Percentiles rank a stretch among this genome's conserved stretches.
These are phyloP conservation scores for Miniopterus natalensis DNA, from an alignment of 2,113 vertebrate genomes.

Conservation along the genomic window DNA sequence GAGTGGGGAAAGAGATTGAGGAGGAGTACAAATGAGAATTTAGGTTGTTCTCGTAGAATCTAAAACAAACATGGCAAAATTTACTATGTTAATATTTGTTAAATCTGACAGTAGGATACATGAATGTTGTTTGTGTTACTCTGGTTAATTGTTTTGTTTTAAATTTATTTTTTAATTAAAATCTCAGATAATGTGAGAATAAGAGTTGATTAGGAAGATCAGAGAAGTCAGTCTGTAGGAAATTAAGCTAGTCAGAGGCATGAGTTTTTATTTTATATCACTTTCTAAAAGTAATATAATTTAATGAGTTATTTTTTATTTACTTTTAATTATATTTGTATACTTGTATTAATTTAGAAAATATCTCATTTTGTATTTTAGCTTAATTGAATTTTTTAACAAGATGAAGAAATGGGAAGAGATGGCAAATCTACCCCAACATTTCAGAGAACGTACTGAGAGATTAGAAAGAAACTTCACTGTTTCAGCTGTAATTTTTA, in stretches of 20 bases:
- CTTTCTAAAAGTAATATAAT: slow-evolving; percentile 29
- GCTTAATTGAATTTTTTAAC: slow-evolving; percentile 97
- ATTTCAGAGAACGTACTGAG: slow-evolving; percentile 94
- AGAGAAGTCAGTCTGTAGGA: neutral
- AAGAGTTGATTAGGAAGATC: neutral
- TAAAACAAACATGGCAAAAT: neutral
- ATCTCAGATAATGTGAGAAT: neutral
- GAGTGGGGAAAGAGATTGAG: neutral
- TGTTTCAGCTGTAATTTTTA: slow-evolving; percentile 96
- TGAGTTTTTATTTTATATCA: neutral
- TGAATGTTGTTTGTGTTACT: neutral
- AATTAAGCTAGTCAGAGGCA: neutral
- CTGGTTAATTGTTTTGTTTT: slow-evolving; percentile 33
- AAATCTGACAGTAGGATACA: neutral
- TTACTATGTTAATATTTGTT: neutral
- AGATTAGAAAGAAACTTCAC: slow-evolving; percentile 97
- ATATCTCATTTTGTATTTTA: slow-evolving; percentile 79
- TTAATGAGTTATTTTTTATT: neutral
- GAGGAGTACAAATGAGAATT: neutral
- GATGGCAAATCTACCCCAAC: slow-evolving; percentile 93
- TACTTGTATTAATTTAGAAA: slow-evolving; percentile 41
- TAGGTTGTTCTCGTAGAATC: neutral
- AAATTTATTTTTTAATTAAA: slow-evolving; percentile 1
- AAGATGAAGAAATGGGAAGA: slow-evolving; percentile 99
- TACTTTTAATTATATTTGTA: slow-evolving; percentile 41